phyloP scores from a whole-genome alignment of 2,113 vertebrate genomes.

The Cavia porcellus region DNA sequence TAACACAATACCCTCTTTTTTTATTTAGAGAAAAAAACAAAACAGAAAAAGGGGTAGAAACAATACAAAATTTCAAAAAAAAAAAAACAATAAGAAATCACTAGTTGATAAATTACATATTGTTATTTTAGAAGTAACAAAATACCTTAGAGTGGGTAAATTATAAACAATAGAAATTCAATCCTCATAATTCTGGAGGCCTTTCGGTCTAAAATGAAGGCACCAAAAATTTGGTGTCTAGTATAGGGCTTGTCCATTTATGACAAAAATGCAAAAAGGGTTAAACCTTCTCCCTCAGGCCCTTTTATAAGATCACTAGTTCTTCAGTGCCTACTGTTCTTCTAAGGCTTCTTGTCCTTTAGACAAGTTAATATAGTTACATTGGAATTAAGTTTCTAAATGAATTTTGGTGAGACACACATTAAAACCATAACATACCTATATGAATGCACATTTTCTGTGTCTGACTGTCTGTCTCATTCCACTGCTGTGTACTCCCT shows the following conservation, averaged over 20 bases:
- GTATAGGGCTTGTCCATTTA: neutral
- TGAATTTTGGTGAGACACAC: neutral
- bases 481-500: neutral
- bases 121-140: neutral
- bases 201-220: neutral
- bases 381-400: neutral
- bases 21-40: no score
- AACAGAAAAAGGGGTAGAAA: no score
- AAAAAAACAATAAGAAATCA: no score
- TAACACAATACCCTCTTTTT: neutral
- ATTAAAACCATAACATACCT: neutral
- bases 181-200: neutral
- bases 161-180: neutral
- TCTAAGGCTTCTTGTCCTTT: no score
- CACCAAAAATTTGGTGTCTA: neutral
- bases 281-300: neutral
- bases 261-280: neutral
- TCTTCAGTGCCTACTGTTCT: neutral
- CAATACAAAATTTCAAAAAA: no score
- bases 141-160: neutral
- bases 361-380: neutral
- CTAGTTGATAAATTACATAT: no score
- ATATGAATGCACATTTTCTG: neutral
- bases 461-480: neutral
- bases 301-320: neutral